phyloP scores from a whole-genome alignment of 2,113 vertebrate species.

The Bettongia penicillata region DNA sequence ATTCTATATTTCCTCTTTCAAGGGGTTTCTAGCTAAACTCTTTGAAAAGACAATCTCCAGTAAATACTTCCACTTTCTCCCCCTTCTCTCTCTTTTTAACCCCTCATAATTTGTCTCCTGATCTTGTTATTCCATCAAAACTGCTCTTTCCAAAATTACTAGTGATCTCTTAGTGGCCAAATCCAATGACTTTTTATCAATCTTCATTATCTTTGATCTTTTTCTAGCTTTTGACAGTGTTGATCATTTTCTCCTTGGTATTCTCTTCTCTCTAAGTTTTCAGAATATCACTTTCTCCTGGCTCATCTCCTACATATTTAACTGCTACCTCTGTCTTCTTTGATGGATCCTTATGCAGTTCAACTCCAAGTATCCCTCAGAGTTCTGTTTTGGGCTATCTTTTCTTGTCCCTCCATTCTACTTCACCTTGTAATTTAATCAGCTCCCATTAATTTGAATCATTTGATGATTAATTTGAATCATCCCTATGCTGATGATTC shows the following conservation, averaged over 20 bases:
- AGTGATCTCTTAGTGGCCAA: background rate
- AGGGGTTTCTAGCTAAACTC: background rate
- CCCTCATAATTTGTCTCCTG: background rate
- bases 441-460: background rate
- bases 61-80: too few relatives aligned
- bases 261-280: background rate
- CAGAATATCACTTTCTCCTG: background rate
- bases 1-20: background rate
- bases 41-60: background rate
- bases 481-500: background rate
- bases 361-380: background rate
- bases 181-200: background rate
- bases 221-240: background rate
- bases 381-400: background rate
- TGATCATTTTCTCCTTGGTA: background rate
- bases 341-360: background rate
- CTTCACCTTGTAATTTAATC: background rate
- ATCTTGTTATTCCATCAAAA: background rate
- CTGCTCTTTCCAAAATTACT: background rate
- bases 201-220: background rate
- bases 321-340: background rate
- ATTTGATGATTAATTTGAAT: too few relatives aligned
- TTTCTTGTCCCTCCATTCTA: background rate
- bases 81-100: background rate
- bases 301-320: background rate